Conservation (phyloP, 2,888 invertebrate species). For the Xestia c-nigrum region DNA sequence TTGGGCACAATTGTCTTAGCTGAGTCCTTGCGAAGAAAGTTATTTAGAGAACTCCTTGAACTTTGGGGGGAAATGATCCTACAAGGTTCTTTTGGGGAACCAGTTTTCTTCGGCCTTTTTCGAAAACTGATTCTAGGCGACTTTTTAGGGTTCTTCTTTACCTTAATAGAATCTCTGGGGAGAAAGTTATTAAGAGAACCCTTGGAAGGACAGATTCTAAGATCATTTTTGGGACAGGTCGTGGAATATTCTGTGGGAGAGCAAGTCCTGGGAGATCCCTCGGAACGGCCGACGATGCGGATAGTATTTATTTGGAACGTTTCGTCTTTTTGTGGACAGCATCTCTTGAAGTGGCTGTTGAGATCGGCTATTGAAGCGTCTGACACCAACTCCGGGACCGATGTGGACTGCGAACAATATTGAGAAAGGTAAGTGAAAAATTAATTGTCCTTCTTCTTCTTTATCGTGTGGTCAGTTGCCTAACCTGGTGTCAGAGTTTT, state of each 20-base stretch:
- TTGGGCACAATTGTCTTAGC: neutral
- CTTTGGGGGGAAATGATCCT: neutral
- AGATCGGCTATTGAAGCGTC: slow-evolving; percentile 53
- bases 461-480: too few species aligned
- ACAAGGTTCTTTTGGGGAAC: neutral
- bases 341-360: slow-evolving; percentile 24
- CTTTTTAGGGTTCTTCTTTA: neutral
- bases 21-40: neutral
- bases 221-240: neutral
- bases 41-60: slow-evolving; percentile 37
- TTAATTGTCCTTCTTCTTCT: too few species aligned
- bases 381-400: slow-evolving; percentile 56
- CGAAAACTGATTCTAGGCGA: neutral
- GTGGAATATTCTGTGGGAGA: neutral
- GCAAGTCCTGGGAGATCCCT: neutral
- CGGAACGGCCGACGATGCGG: neutral
- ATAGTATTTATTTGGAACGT: slow-evolving; percentile 10
- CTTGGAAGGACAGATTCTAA: neutral
- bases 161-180: slow-evolving; percentile 13
- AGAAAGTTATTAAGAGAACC: slow-evolving; percentile 10
- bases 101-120: neutral
- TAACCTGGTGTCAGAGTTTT: too few species aligned
- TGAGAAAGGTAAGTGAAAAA: neutral
- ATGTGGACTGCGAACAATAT: slow-evolving; percentile 49
- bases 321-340: slow-evolving; percentile 24